These are phyloP conservation scores for Thalassaphorura encarpata DNA, from an alignment of 1,140 invertebrate genomes.

Conservation along the genomic window DNA sequence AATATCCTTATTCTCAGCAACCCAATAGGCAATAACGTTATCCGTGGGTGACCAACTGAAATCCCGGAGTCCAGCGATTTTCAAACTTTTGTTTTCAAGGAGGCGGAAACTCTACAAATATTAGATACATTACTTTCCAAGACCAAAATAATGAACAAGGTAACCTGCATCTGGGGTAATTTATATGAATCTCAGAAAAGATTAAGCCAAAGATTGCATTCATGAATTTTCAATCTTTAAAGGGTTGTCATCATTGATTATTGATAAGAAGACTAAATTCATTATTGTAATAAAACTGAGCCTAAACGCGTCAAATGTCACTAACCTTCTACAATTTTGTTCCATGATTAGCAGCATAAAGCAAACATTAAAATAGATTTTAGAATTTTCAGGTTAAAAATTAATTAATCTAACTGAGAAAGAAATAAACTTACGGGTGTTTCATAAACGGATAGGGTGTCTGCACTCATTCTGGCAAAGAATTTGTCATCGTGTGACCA, in stretches of 20 bases:
- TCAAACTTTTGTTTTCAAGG: conserved; percentile 88
- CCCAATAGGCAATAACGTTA: conserved; percentile 94
- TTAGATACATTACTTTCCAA: too few species aligned
- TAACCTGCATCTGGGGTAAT: too few species aligned
- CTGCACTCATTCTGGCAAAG: conserved; percentile 76
- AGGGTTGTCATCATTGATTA: neutral
- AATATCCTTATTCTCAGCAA: conserved; percentile 91
- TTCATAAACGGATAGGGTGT: conserved; percentile 86
- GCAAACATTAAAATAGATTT: neutral
- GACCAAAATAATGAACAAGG: neutral
- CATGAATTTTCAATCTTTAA: neutral
- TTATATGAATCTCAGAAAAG: too few species aligned
- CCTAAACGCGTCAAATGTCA: neutral
- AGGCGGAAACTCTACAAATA: conserved; percentile 69
- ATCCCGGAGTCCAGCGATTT: conserved; percentile 80
- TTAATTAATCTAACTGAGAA: neutral
- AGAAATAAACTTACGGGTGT: conserved; percentile 54
- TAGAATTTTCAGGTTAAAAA: neutral
- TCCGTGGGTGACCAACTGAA: conserved; percentile 98
- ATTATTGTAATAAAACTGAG: too few species aligned
- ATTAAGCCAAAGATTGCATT: conserved; percentile 3
- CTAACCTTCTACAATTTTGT: neutral
- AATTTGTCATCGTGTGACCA: conserved; percentile 92
- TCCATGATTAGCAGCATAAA: neutral
- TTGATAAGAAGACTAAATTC: too few species aligned